Evolutionary conservation across 2,797 vertebrate species (phyloP).

Genomic region (Centroberyx gerrardi): DNA sequence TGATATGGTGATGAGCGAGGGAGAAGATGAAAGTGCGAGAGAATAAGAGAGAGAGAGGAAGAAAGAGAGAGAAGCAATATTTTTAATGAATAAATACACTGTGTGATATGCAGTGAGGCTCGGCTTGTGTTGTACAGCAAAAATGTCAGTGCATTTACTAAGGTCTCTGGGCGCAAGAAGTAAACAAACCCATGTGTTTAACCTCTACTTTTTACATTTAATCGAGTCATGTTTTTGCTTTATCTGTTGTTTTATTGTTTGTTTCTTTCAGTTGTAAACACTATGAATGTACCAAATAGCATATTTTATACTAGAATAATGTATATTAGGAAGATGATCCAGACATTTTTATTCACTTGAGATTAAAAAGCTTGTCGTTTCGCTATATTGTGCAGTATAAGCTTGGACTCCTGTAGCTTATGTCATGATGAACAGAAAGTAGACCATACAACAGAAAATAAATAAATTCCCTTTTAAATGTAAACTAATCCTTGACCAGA

Average conservation of each 20-base stretch:
- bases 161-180: conserved; percentile 22
- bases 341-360: neutral
- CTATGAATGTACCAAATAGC: neutral
- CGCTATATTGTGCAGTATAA: neutral
- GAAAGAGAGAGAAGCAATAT: conserved; percentile 16
- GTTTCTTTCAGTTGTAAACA: too few relatives aligned
- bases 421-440: neutral
- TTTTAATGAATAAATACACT: conserved; percentile 46
- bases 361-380: neutral
- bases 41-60: conserved; percentile 1
- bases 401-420: too few relatives aligned
- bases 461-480: neutral
- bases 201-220: conserved; percentile 21
- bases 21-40: conserved; percentile 48
- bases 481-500: neutral
- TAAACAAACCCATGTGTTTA: conserved; percentile 46
- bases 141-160: conserved; percentile 1
- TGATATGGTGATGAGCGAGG: conserved; percentile 64
- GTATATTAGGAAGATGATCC: too few relatives aligned
- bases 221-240: too few relatives aligned
- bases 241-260: too few relatives aligned
- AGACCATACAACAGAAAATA: neutral
- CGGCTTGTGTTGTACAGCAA: neutral
- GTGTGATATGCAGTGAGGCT: conserved; percentile 22
- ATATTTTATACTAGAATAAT: too few relatives aligned